A percentile compares a stretch with the other conserved stretches of the same genome.
Conservation (phyloP, 2,888 invertebrate genomes). For the Colostygia pectinataria region DNA sequence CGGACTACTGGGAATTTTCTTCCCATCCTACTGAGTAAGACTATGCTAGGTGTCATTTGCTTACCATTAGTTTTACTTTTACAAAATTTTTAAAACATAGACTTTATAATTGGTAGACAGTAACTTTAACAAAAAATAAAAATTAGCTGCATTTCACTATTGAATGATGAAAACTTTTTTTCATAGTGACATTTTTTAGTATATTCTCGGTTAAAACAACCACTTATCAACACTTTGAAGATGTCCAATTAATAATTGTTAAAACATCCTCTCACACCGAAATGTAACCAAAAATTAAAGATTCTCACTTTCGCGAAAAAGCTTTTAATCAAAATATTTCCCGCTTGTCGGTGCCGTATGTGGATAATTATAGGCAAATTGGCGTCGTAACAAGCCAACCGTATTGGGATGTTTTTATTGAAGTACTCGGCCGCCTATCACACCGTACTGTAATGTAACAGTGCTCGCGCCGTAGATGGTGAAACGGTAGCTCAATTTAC, state of each 20-base stretch:
- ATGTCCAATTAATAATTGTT: conserved; percentile 13
- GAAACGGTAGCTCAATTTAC: conserved; percentile 1
- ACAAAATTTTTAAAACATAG: too few relatives aligned
- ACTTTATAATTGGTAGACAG: too few relatives aligned
- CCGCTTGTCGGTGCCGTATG: conserved; percentile 54
- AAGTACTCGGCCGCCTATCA: conserved; percentile 5
- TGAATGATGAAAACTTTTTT: too few relatives aligned
- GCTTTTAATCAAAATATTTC: conserved; percentile 62
- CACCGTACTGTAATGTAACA: conserved; percentile 25
- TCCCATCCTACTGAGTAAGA: too few relatives aligned
- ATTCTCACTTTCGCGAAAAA: conserved; percentile 28
- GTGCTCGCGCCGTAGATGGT: conserved; percentile 1
- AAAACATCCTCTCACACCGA: conserved; percentile 6
- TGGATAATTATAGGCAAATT: conserved; percentile 75
- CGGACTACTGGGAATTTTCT: too few relatives aligned
- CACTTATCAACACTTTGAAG: neutral
- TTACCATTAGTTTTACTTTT: too few relatives aligned
- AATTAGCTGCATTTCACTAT: too few relatives aligned
- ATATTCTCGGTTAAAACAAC: neutral
- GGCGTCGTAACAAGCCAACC: conserved; percentile 57
- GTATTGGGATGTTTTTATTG: conserved; percentile 53
- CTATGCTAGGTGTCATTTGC: too few relatives aligned
- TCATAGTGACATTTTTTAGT: too few relatives aligned
- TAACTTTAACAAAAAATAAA: too few relatives aligned
- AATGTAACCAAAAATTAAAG: conserved; percentile 22